Evolutionary conservation across 2,113 vertebrate genomes (phyloP).

Genomic region (Xiphophorus hellerii): DNA sequence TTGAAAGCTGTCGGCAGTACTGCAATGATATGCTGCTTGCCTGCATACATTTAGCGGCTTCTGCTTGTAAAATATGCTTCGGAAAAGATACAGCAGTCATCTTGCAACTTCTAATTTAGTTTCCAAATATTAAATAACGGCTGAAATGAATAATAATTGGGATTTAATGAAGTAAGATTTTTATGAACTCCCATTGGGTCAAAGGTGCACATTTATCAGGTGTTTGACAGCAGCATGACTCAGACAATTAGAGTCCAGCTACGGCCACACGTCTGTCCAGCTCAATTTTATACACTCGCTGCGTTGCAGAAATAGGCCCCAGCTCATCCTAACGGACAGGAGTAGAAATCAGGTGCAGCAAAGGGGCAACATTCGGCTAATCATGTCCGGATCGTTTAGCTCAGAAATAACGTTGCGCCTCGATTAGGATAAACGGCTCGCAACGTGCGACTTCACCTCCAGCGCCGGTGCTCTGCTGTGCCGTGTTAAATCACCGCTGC

Average conservation of each 20-base stretch:
- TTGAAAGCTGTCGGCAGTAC: background rate
- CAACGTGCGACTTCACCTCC: background rate
- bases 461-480: constrained; percentile 16
- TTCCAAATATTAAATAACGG: constrained; percentile 11
- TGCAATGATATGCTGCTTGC: background rate
- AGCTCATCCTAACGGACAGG: background rate
- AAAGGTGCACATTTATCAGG: constrained; percentile 29
- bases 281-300: constrained; percentile 13
- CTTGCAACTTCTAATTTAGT: background rate
- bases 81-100: background rate
- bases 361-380: background rate
- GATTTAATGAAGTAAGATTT: constrained; percentile 18
- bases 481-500: constrained; percentile 26
- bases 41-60: background rate
- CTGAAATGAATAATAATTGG: constrained; percentile 14
- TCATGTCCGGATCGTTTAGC: background rate
- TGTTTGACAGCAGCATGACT: constrained; percentile 31
- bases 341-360: background rate
- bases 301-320: constrained; percentile 3
- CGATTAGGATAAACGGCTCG: background rate
- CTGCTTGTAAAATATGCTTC: background rate
- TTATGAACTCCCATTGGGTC: constrained; percentile 17
- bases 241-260: constrained; percentile 34
- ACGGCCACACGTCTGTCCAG: constrained; percentile 32
- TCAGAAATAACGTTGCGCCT: no score